Percentiles rank a stretch among this genome's conserved stretches.
These are phyloP conservation scores for Azemiops feae DNA, from an alignment of 2,113 vertebrate genomes.

Conservation along the genomic window DNA sequence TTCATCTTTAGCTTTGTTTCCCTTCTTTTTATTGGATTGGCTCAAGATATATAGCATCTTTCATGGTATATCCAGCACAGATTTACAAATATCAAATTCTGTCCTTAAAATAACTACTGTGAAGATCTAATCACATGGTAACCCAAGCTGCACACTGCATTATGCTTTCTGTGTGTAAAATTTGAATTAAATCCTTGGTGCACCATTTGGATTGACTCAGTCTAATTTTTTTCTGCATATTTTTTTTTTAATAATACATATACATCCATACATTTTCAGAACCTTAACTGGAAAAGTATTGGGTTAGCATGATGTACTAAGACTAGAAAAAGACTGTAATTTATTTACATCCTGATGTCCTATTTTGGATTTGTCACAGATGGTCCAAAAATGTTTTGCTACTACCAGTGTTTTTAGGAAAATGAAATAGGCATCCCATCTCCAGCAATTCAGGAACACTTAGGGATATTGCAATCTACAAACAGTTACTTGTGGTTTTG, in stretches of 20 bases:
- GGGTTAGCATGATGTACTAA: background rate
- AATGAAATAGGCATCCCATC: background rate
- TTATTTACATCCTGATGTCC: background rate
- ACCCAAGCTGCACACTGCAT: background rate
- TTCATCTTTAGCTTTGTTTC: slow-evolving; percentile 7
- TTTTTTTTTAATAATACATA: background rate
- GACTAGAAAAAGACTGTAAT: background rate
- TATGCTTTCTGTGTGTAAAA: background rate
- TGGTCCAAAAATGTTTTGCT: background rate
- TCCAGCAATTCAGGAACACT: background rate
- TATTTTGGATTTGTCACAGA: background rate
- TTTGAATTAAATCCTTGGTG: background rate
- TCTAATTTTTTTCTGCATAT: background rate
- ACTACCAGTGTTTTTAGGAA: background rate
- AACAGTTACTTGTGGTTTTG: background rate
- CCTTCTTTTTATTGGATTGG: background rate
- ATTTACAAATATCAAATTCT: slow-evolving; percentile 5
- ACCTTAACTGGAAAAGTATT: background rate
- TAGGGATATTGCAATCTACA: background rate
- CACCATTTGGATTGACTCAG: background rate
- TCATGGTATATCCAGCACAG: background rate
- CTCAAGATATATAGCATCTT: background rate
- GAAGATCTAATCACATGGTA: background rate
- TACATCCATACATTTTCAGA: background rate
- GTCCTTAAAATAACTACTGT: background rate